Evolutionary conservation across 2,797 vertebrate species (phyloP), one percentile per base, ranked within the genome.

Genomic region (Percopsis omiscomaycus): DNA sequence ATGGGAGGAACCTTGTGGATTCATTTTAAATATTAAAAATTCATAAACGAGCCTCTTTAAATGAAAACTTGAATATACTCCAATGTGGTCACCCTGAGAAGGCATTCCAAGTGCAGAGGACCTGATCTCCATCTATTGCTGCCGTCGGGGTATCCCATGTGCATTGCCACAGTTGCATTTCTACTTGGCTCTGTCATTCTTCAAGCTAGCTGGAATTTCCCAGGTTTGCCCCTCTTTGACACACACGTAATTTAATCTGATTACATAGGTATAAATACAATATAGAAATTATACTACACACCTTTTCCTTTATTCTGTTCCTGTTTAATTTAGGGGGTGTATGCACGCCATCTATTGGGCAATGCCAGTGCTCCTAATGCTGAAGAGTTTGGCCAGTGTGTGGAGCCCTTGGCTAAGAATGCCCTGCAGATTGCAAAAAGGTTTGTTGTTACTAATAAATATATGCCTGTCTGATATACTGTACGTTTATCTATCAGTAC

Each of bases 201-300:
- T 98, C 86, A 98, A 98, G 83, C 66, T 95, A 68, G 95, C 96
- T 76, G 92, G 91, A 68, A 97, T 98, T 80, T 59, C 90, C 4
- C 96, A 98, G 94, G 96, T 98, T 89, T 47, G 67, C 66, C 27
- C 2, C 1, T 5, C 12, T 32, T 53, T 29, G 12, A 12, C 42
- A 27, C 28, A 30, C 37, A 37, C 37, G 9, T 37, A 37, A 37
- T 37, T 9, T 9, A 37, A 37, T 37, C 37, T 37, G 22, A 37
- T 37, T 5, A 37, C 9, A 37, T 37, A 37, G 6, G 37, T 37
- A 37, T 37, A 37, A 37, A 5, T 37, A 37, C 37, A 5, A 37
- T 37, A 9, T 37, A 6, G 9, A 13, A 48, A 6, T 45, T 30
- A 9, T 55, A 29, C 13, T 1, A 60, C n/a, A 5, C 54, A 44